Evolutionary conservation across 2,888 invertebrate genomes (phyloP), one percentile per base, ranked within the genome.

Genomic region (Caenorhabditis sp.): DNA sequence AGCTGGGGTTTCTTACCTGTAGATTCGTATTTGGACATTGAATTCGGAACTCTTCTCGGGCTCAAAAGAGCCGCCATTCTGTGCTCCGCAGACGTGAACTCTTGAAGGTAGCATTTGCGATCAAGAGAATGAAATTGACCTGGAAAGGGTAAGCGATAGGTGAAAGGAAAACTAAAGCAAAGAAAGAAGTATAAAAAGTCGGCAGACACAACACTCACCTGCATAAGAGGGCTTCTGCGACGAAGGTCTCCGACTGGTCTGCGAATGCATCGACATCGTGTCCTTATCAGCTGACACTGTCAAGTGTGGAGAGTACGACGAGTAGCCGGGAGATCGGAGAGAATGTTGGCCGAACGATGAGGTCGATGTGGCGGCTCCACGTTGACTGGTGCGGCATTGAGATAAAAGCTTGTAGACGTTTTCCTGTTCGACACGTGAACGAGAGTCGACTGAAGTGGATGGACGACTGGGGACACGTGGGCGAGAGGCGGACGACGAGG

Each of bases 121-220:
- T 90, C 90, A 54, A 90, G 81, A 47, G 90, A 90, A 75, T 90
- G 89, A 64, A 85, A 89, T 38, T 87, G 77, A 2, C 77, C 77
- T 77, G 70, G 19, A 77, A 63, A 26, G n/a, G 49, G 49, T 7
- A 68, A 70, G 74, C 74, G 74, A 81, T 75, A 75, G 75, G 59
- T 56, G 47, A 54, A 47, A 63, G 51, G 28, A 35, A 56, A 61
- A 31, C 44, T 66, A 31, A 28, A 26, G 28, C 28, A 10, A 22
- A 6, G 64, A 68, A 59, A 66, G 54, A 58, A 51, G 41, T 31
- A 44, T 28, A 31, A 56, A 56, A 51, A 14, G 38, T n/a, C 8
- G 16, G 19, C 16, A 22, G 58, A 47, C 7, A 26, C n/a, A 16
- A 22, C n/a, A 14, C 51, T 54, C 10, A 79, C 79, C 75, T 72